These are phyloP conservation scores for Hippopotamus amphibius DNA, from an alignment of 2,113 vertebrate genomes.

Conservation along the genomic window DNA sequence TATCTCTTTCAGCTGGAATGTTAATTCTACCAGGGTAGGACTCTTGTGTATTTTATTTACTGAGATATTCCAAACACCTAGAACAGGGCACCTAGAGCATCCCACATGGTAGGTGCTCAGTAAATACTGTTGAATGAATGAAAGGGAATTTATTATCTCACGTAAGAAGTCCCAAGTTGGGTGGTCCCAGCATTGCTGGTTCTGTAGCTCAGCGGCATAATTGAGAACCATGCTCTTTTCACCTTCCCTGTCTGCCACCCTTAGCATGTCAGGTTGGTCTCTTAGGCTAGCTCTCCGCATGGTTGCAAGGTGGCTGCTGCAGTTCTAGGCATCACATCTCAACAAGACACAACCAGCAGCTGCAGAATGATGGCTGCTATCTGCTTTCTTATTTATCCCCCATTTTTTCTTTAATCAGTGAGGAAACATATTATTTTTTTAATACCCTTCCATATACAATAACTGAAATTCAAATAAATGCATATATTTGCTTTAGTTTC, in stretches of 20 bases:
- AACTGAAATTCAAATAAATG: neutral
- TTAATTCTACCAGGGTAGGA: neutral
- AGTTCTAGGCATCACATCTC: neutral
- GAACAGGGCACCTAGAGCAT: neutral
- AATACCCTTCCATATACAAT: neutral
- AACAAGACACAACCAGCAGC: neutral
- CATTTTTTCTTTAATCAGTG: neutral
- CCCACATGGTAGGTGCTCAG: neutral
- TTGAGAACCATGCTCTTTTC: neutral
- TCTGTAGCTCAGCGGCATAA: neutral
- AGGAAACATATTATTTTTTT: constrained; percentile 29
- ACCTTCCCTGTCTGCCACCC: neutral
- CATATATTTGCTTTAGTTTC: neutral
- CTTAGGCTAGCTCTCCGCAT: neutral
- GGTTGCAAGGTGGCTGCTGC: neutral
- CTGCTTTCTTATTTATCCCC: neutral
- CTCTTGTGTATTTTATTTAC: constrained; percentile 14
- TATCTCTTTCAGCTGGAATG: neutral
- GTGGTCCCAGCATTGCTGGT: neutral
- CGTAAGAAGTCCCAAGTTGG: neutral
- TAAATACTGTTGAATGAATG: neutral
- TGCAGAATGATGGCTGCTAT: neutral
- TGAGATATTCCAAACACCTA: neutral
- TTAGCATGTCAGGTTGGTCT: neutral
- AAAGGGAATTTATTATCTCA: neutral